Percentiles rank a stretch among this genome's conserved stretches.
phyloP scores from a whole-genome alignment of 2,797 vertebrate genomes.

The Neopelma chrysocephalum region DNA sequence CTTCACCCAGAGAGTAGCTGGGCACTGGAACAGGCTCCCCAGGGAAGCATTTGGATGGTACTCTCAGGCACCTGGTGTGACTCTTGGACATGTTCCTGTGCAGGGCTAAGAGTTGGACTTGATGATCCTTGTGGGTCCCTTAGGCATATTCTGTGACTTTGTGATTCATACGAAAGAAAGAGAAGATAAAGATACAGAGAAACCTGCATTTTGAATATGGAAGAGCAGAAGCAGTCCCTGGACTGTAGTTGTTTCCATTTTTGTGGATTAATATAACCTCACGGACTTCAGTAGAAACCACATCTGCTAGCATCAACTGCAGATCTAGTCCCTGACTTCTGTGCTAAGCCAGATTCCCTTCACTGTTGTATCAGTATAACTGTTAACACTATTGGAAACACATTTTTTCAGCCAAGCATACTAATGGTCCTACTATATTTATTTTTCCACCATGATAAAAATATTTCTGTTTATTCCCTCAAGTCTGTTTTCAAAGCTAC shows the following conservation, averaged over 20 bases:
- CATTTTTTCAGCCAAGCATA: neutral
- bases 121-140: neutral
- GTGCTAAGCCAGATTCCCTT: neutral
- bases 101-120: neutral
- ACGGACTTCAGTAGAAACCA: neutral
- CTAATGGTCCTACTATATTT: neutral
- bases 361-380: neutral
- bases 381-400: neutral
- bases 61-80: neutral
- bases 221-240: neutral
- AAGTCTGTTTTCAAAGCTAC: neutral
- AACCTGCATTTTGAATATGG: neutral
- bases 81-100: neutral
- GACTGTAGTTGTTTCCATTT: neutral
- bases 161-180: neutral
- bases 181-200: neutral
- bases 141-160: neutral
- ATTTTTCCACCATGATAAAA: neutral
- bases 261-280: neutral
- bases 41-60: neutral
- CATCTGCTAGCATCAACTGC: neutral
- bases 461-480: neutral
- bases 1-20: neutral
- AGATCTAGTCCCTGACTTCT: neutral
- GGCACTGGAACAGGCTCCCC: neutral